Evolutionary conservation across 2,888 invertebrate genomes (phyloP).

Genomic region (Tenthredo livida): DNA sequence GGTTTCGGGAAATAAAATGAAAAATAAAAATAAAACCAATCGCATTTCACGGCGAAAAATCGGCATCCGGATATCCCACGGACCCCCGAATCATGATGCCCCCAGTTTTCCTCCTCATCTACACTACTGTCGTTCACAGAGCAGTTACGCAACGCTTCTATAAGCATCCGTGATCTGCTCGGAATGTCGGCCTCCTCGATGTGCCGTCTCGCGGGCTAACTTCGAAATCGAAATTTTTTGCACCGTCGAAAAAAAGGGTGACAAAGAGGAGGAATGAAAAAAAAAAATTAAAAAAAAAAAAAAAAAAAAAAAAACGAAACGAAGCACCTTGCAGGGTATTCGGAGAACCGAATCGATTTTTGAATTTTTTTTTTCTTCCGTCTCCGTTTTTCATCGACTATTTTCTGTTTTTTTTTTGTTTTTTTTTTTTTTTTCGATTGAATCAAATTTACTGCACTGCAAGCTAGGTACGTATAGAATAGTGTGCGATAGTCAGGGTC

Average conservation of each 20-base stretch:
- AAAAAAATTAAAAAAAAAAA: background rate
- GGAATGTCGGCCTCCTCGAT: conserved; percentile 70
- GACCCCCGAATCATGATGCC: background rate
- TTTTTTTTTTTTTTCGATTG: background rate
- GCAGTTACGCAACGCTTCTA: conserved; percentile 77
- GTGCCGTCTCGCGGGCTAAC: conserved; percentile 33
- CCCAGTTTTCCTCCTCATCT: background rate
- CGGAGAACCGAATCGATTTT: background rate
- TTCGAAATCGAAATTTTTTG: conserved; percentile 14
- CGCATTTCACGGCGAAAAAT: background rate
- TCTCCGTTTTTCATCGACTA: background rate
- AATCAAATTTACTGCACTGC: no score
- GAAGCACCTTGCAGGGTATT: background rate
- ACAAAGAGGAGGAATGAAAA: background rate
- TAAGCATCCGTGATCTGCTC: conserved; percentile 77
- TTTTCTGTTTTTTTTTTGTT: background rate
- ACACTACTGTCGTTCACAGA: conserved; percentile 43
- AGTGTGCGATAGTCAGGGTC: background rate
- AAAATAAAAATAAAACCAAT: background rate
- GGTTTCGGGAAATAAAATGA: background rate
- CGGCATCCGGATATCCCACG: background rate
- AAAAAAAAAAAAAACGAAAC: background rate
- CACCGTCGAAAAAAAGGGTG: background rate
- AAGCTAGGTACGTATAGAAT: no score
- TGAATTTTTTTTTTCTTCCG: background rate